phyloP scores from a whole-genome alignment of 2,113 vertebrate genomes.

The Gracilinanus agilis region DNA sequence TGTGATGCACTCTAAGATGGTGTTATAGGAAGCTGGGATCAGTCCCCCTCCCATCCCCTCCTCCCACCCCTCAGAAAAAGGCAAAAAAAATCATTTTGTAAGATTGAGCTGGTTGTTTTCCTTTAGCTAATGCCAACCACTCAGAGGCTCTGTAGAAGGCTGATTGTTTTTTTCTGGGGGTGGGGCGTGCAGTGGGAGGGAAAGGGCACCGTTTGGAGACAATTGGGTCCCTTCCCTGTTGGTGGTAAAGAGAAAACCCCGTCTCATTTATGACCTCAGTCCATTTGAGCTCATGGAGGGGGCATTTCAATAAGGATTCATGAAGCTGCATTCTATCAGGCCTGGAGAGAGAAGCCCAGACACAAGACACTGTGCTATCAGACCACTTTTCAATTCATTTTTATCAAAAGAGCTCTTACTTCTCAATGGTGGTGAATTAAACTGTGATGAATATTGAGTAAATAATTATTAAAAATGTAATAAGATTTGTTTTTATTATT shows the following conservation, averaged over 20 bases:
- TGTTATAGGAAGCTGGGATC: not conserved
- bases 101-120: not conserved
- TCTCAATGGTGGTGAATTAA: slow-evolving; percentile 51
- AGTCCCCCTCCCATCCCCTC: not conserved
- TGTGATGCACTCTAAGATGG: not conserved
- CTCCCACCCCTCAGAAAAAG: not conserved
- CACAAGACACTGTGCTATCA: not conserved
- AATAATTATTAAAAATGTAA: slow-evolving; percentile 42
- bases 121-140: slow-evolving; percentile 14
- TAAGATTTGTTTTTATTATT: no score
- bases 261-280: not conserved
- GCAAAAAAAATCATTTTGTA: not conserved
- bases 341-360: not conserved
- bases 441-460: slow-evolving; percentile 42
- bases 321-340: not conserved
- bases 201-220: not conserved
- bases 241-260: not conserved
- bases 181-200: not conserved
- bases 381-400: slow-evolving; percentile 38
- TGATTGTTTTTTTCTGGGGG: slow-evolving; percentile 1
- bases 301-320: not conserved
- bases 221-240: slow-evolving; percentile 7
- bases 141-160: not conserved
- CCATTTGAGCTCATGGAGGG: not conserved
- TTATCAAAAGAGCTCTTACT: slow-evolving; percentile 38